Percentiles rank a stretch among this genome's conserved stretches.
phyloP scores from a whole-genome alignment of 2,113 vertebrate species.

The Lontra canadensis region DNA sequence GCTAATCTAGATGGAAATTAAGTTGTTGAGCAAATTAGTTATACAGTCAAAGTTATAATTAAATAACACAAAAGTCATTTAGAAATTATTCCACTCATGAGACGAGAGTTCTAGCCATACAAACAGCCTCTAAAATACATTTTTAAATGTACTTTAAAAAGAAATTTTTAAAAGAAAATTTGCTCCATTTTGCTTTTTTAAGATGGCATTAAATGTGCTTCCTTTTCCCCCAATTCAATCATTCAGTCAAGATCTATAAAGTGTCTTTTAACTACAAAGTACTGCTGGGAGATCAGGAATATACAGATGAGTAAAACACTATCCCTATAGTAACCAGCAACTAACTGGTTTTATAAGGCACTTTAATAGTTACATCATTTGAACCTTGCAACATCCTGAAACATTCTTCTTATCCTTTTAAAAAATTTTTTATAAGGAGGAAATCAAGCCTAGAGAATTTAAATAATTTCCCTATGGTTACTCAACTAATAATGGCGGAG shows the following conservation, averaged over 20 bases:
- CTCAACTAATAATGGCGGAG: background rate
- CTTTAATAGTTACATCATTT: slow-evolving; percentile 36
- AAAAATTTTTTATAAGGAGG: background rate
- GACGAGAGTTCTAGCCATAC: background rate
- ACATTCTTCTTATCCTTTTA: background rate
- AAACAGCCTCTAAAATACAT: background rate
- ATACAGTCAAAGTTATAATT: background rate
- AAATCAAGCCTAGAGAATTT: slow-evolving; percentile 26
- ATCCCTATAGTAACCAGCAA: background rate
- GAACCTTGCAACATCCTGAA: background rate
- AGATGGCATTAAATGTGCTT: background rate
- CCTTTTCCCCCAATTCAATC: background rate
- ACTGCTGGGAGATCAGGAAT: background rate
- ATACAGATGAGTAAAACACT: background rate
- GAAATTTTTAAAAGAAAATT: background rate
- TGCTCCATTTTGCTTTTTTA: background rate
- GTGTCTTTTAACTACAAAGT: background rate
- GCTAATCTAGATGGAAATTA: slow-evolving; percentile 23
- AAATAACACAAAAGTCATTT: background rate
- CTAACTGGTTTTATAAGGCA: background rate
- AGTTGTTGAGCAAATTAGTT: background rate
- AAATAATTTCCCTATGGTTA: background rate
- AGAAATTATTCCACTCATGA: background rate
- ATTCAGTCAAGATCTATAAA: background rate
- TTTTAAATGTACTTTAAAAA: background rate